These are phyloP conservation scores for Phyllopteryx taeniolatus DNA, from an alignment of 2,113 vertebrate species.

Conservation along the genomic window DNA sequence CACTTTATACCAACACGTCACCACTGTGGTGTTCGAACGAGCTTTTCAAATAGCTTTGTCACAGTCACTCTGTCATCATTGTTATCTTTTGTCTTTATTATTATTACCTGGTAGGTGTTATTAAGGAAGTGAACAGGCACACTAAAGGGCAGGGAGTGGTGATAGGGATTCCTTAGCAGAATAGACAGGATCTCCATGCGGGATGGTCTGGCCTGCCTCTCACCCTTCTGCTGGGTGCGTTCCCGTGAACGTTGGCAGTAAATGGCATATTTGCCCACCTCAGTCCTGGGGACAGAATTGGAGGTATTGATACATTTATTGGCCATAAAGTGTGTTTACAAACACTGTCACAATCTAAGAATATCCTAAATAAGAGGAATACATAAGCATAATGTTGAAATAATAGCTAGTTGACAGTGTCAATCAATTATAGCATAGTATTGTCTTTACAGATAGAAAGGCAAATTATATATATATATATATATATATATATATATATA, in stretches of 20 bases:
- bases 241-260: slow-evolving; percentile 95
- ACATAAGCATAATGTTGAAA: too few relatives aligned
- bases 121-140: slow-evolving; percentile 98
- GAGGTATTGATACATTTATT: neutral
- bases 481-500: too few relatives aligned
- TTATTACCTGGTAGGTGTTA: slow-evolving; percentile 88
- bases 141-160: slow-evolving; percentile 95
- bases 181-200: slow-evolving; percentile 98
- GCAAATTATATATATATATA: too few relatives aligned
- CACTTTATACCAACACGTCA: neutral
- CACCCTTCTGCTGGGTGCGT: slow-evolving; percentile 89
- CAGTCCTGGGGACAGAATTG: slow-evolving; percentile 77
- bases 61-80: neutral
- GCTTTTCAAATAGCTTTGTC: neutral
- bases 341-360: neutral
- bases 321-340: too few relatives aligned
- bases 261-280: slow-evolving; percentile 94
- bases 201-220: slow-evolving; percentile 87
- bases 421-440: too few relatives aligned
- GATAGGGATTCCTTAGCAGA: slow-evolving; percentile 93
- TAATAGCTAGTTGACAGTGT: too few relatives aligned
- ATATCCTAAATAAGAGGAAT: neutral
- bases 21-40: neutral
- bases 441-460: too few relatives aligned
- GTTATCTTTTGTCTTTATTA: neutral